These are phyloP conservation scores for Actenoides lindsayi DNA, from an alignment of 2,113 vertebrate species.

Conservation along the genomic window DNA sequence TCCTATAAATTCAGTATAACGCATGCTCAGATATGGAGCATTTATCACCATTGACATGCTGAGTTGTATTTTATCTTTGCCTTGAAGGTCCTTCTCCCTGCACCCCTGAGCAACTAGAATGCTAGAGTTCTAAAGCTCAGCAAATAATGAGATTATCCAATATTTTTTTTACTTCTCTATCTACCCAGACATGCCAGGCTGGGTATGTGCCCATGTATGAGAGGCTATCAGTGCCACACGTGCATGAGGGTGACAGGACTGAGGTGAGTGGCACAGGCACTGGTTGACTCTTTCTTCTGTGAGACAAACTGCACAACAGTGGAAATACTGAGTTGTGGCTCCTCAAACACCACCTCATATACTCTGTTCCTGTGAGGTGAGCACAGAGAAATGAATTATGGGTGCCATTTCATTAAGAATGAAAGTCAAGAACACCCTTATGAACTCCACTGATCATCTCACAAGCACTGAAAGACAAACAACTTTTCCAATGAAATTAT, in stretches of 20 bases:
- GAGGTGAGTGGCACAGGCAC: neutral
- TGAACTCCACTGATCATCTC: neutral
- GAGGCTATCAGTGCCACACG: fast-evolving
- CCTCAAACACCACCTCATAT: neutral
- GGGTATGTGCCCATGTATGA: fast-evolving
- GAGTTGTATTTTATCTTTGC: neutral
- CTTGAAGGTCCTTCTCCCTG: neutral
- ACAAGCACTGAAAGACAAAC: neutral
- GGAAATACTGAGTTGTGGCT: neutral
- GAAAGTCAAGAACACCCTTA: neutral
- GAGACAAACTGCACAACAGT: neutral
- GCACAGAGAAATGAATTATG: neutral
- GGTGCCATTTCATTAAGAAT: neutral
- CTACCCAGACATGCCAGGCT: neutral
- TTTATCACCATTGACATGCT: neutral
- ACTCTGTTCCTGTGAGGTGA: neutral
- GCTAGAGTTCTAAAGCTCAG: neutral
- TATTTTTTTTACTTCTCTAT: neutral
- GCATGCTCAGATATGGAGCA: fast-evolving
- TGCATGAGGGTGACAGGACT: neutral
- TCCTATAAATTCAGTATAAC: neutral
- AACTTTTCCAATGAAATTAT: neutral
- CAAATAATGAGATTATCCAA: neutral
- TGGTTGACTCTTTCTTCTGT: neutral
- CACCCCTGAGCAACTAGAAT: neutral